Evolutionary conservation across 2,888 invertebrate genomes (phyloP).

Genomic region (Tenodera sinensis): DNA sequence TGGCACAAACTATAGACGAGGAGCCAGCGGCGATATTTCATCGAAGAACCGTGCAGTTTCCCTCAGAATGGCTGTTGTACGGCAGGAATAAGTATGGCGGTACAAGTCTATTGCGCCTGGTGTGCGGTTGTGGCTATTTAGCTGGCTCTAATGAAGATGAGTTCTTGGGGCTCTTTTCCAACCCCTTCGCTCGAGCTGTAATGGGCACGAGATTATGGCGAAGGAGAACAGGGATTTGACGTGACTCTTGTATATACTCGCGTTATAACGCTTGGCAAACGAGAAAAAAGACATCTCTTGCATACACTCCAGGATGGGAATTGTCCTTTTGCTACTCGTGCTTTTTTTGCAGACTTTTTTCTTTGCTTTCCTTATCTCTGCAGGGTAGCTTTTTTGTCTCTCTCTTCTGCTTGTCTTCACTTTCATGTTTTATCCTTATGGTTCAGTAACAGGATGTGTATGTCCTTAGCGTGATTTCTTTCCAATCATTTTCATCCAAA

Average conservation of each 20-base stretch:
- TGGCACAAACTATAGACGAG: not conserved
- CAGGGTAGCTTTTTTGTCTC: not conserved
- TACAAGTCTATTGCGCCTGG: conserved; percentile 1
- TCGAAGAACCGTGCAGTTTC: not conserved
- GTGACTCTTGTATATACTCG: conserved; percentile 9
- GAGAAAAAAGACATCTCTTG: not conserved
- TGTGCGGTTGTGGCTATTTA: not conserved
- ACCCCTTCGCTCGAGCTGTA: conserved; percentile 1
- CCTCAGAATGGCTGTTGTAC: not conserved
- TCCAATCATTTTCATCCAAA: too few relatives aligned
- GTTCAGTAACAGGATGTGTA: not conserved
- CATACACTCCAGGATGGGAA: not conserved
- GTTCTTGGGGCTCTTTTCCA: conserved; percentile 1
- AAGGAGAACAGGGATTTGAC: not conserved
- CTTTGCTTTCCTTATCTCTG: not conserved
- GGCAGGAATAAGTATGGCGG: not conserved
- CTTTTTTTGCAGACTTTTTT: not conserved
- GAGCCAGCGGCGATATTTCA: not conserved
- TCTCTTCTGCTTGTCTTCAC: not conserved
- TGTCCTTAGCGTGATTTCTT: not conserved
- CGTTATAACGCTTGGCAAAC: conserved; percentile 8
- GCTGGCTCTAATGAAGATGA: conserved; percentile 25
- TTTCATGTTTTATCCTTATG: not conserved
- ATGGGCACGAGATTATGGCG: conserved; percentile 19
- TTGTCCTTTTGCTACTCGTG: not conserved